Evolutionary conservation across 2,888 invertebrate genomes (phyloP), one percentile per base, ranked within the genome.

Genomic region (Calephelis perditalis): DNA sequence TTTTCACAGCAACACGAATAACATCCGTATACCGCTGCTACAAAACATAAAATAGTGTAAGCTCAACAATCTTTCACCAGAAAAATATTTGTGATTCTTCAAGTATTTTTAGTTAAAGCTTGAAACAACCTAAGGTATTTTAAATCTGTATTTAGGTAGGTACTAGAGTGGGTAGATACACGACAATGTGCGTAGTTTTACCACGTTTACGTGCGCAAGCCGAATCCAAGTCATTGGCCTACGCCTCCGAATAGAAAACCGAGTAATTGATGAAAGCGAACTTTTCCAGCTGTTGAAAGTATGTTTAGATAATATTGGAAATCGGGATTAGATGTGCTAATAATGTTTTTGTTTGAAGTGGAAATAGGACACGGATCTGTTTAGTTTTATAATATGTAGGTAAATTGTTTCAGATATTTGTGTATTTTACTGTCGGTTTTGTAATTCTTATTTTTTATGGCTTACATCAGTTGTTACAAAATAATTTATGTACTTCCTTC

Each of bases 201-300:
- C 15, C 15, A 15, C 15, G 15, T 15, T 15, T 40, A 40, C 40
- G 40, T 40, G 40, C 40, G 57, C 45, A 36, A 57, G 45, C 45
- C 26, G 45, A 11, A 26, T 45, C 5, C n/a, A 36, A 54, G 59
- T 59, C 59, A 59, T 52, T 52, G 59, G 52, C 59, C 59, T 26
- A 52, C 59, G 59, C 59, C 54, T 40, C 26, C 52, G 43, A 43
- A 12, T 58, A 37, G 10, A 12, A 49, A 49, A 26, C 15, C 11
- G 9, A 49, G 49, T 49, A 49, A 26, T 49, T 49, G 47, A 49
- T 49, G 49, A 26, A 49, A 49, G 26, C 49, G 5, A 49, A 49
- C 10, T 49, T 26, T 49, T 37, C 58, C 40, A 40, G 40, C 40
- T 58, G 47, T 40, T 40, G 47, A 58, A 58, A 58, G 36, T 47